These are phyloP conservation scores for Andrena haemorrhoa DNA, from an alignment of 2,888 invertebrate genomes.

Conservation along the genomic window DNA sequence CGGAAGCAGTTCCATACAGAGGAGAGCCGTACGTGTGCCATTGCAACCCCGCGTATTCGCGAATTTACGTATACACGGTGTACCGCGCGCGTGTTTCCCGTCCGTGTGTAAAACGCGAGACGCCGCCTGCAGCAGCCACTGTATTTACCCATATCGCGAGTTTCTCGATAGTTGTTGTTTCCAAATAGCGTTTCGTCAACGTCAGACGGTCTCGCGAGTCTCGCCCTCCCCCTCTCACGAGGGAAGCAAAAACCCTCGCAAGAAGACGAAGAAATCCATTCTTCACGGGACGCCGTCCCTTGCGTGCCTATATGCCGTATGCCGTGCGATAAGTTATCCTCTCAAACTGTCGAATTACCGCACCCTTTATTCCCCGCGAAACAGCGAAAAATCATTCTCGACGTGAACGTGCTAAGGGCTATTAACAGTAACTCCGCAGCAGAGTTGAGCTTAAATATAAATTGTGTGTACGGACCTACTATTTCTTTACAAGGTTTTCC, in stretches of 20 bases:
- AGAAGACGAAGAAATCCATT: constrained; percentile 67
- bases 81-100: constrained; percentile 20
- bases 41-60: constrained; percentile 39
- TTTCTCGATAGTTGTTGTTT: constrained; percentile 78
- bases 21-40: constrained; percentile 33
- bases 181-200: constrained; percentile 77
- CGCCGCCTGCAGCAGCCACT: constrained; percentile 72
- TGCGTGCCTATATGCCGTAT: constrained; percentile 50
- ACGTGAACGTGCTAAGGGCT: too few relatives aligned
- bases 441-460: too few relatives aligned
- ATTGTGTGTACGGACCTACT: too few relatives aligned
- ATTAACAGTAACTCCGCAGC: neutral
- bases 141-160: constrained; percentile 75
- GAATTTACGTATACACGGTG: constrained; percentile 45
- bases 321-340: constrained; percentile 58
- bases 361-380: constrained; percentile 19
- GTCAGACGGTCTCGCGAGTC: constrained; percentile 70
- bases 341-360: constrained; percentile 44
- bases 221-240: constrained; percentile 8
- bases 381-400: neutral
- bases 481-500: too few relatives aligned
- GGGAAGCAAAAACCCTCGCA: constrained; percentile 60
- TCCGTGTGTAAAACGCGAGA: constrained; percentile 61
- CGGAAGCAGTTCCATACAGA: constrained; percentile 62
- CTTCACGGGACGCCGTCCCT: constrained; percentile 59